These are phyloP conservation scores for Pseudocheirus occidentalis DNA, from an alignment of 2,797 vertebrate genomes.

Conservation along the genomic window DNA sequence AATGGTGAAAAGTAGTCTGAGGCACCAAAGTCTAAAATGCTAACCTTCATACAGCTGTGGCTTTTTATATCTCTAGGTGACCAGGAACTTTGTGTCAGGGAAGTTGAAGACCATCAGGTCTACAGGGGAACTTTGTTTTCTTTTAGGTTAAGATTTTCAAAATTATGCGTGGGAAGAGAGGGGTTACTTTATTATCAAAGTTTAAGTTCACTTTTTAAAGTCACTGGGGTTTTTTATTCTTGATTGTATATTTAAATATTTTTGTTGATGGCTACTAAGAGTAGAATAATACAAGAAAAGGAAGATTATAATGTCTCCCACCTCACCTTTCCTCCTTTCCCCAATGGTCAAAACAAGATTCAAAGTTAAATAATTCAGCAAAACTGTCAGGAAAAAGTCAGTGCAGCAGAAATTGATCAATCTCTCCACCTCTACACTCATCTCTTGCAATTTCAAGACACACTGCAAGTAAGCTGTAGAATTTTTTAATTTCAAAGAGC, in stretches of 20 bases:
- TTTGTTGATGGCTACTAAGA: not conserved
- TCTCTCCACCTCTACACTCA: not conserved
- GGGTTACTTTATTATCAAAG: not conserved
- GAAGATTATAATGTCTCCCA: not conserved
- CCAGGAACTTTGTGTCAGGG: not conserved
- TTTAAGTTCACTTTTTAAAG: not conserved
- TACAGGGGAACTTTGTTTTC: not conserved
- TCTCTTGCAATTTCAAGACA: not conserved
- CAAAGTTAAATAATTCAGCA: not conserved
- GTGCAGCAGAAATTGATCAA: not conserved
- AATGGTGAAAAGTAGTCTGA: not conserved
- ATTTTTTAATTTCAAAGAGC: not conserved
- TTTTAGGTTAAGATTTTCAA: not conserved
- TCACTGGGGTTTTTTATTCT: not conserved
- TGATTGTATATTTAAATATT: not conserved
- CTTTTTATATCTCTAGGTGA: not conserved
- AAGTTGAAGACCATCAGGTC: not conserved
- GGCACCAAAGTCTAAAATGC: not conserved
- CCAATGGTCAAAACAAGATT: not conserved
- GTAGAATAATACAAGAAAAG: not conserved
- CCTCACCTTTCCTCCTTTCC: not conserved
- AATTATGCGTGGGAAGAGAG: not conserved
- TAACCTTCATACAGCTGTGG: not conserved
- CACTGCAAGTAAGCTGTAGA: not conserved
- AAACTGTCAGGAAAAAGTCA: not conserved